These are phyloP conservation scores for Solen grandis DNA, from an alignment of 1,140 invertebrate species.

Conservation along the genomic window DNA sequence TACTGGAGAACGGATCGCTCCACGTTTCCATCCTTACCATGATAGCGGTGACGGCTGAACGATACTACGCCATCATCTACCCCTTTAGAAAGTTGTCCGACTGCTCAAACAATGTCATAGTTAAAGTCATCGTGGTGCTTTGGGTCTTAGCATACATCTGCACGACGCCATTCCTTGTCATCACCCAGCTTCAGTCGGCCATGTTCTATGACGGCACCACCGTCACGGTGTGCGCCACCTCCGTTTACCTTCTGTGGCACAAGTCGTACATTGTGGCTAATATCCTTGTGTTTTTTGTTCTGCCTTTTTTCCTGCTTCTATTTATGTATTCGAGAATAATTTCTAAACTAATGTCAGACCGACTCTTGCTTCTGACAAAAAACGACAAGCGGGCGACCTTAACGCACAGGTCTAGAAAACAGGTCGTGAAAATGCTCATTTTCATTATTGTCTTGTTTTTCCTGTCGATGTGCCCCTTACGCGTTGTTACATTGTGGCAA, in stretches of 20 bases:
- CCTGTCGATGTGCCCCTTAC: slow-evolving; percentile 92
- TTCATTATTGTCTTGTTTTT: slow-evolving; percentile 96
- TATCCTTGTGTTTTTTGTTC: slow-evolving; percentile 54
- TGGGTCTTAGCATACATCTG: slow-evolving; percentile 61
- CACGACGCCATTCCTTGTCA: slow-evolving; percentile 64
- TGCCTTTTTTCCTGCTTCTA: slow-evolving; percentile 63
- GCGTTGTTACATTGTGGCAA: slow-evolving; percentile 87
- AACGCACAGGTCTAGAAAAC: slow-evolving; percentile 62
- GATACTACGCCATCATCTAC: slow-evolving; percentile 71
- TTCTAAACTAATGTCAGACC: slow-evolving; percentile 31
- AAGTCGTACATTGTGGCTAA: slow-evolving; percentile 61
- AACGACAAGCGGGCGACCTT: slow-evolving; percentile 17
- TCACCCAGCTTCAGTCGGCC: slow-evolving; percentile 53
- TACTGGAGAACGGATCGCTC: slow-evolving; percentile 67
- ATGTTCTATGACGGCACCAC: slow-evolving; percentile 62
- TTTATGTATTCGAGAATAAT: slow-evolving; percentile 67
- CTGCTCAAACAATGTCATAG: slow-evolving; percentile 15
- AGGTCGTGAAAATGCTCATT: slow-evolving; percentile 92
- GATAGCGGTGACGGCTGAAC: slow-evolving; percentile 69
- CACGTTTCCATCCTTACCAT: slow-evolving; percentile 71
- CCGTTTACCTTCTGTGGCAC: slow-evolving; percentile 22
- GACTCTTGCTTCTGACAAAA: slow-evolving; percentile 14
- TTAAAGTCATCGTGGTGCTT: slow-evolving; percentile 49
- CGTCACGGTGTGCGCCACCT: slow-evolving; percentile 61
- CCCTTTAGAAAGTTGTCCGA: slow-evolving; percentile 56